Percentiles rank a stretch among this genome's conserved stretches.
These are phyloP conservation scores for Lobophora halterata DNA, from an alignment of 2,888 invertebrate genomes.

Conservation along the genomic window DNA sequence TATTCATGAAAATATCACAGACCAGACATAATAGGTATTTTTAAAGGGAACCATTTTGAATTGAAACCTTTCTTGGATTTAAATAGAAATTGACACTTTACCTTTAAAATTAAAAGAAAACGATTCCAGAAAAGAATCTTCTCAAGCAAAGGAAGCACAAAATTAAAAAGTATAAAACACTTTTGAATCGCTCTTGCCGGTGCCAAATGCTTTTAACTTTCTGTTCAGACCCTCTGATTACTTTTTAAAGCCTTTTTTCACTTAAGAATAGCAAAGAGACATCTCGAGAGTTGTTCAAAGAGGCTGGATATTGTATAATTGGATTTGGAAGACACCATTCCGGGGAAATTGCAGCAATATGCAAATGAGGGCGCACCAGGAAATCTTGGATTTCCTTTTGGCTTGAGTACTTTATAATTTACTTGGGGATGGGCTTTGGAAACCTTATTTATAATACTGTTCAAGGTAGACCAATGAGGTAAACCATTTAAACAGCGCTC, in stretches of 20 bases:
- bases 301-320: constrained; percentile 59
- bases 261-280: constrained; percentile 62
- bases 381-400: constrained; percentile 46
- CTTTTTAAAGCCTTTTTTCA: constrained; percentile 67
- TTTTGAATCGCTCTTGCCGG: constrained; percentile 56
- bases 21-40: no score
- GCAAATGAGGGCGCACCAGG: constrained; percentile 43
- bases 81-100: constrained; percentile 2
- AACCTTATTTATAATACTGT: constrained; percentile 3
- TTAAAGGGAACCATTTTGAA: no score
- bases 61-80: constrained; percentile 1
- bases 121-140: constrained; percentile 33
- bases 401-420: constrained; percentile 26
- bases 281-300: constrained; percentile 53
- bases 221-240: constrained; percentile 67
- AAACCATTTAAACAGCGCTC: no score
- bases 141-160: constrained; percentile 44
- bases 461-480: no score
- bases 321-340: constrained; percentile 58
- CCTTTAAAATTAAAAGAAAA: constrained; percentile 25
- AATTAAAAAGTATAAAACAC: constrained; percentile 68
- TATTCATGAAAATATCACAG: no score
- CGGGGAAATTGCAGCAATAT: constrained; percentile 49
- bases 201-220: constrained; percentile 64
- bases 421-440: constrained; percentile 13